Evolutionary conservation across 1,140 invertebrate genomes (phyloP), one percentile per base, ranked within the genome.

Genomic region (Hirudo medicinalis): DNA sequence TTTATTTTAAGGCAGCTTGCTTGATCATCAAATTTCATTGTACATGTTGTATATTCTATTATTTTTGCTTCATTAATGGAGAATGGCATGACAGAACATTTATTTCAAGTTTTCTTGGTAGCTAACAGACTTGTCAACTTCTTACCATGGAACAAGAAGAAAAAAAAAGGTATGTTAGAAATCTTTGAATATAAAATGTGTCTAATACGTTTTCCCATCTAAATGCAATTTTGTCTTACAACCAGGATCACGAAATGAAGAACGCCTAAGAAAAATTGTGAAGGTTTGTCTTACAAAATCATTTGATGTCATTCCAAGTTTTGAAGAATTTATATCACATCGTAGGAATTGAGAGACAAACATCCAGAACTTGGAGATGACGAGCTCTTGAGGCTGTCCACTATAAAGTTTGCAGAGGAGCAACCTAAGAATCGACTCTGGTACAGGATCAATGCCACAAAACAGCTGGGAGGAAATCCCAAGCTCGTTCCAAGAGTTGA

Each of bases 371-470:
- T 87, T 19, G 82, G 81, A 9, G 86, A 87, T 57, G 83, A 85
- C 75, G 86, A 87, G 75, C 84, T 86, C 25, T 85, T 86, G 20
- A 77, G 83, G 54, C 77, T 88, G 25, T 86, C 86, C 13, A 85
- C 86, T 5, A 83, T 83, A 29, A 82, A 85, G 72, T 75, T 87
- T 25, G 80, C 85, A 22, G 83, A 86, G 74, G 79, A 83, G 29
- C 80, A 84, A 73, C 79, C 80, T 0, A 86, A 87, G 72, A 81
- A 81, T 25, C 79, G 85, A 17, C 82, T 85, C 72, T 87, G 86
- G 85, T 87, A 88, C 77, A 79, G 86, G 13, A 86, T 87, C 70
- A 86, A 86, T 55, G 86, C 86, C 54, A 83, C 85, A 20, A 76
- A 86, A 49, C 78, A 78, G 19, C 74, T 87, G 66, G 82, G 85